Evolutionary conservation across 2,888 invertebrate genomes (phyloP), one percentile per base, ranked within the genome.

Genomic region (Eugnorisma glareosa): DNA sequence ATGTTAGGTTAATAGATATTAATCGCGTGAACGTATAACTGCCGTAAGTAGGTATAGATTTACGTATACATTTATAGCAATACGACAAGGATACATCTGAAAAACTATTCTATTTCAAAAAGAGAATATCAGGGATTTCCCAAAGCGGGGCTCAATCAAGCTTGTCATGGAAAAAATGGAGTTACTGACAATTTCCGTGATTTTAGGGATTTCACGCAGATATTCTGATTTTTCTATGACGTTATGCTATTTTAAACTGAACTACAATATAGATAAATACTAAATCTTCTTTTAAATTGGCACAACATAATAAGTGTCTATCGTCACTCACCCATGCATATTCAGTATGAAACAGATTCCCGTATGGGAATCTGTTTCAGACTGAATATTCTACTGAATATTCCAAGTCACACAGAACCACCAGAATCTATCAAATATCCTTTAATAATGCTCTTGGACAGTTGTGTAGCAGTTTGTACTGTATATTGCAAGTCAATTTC

Each of bases 401-500:
- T n/a, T n/a, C n/a, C 24, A 28, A 79, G 43, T n/a, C 24, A 31
- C 21, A 40, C 28, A 43, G 24, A 10, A 28, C 2, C 24, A 37
- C 28, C 21, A 15, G 35, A 72, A 63, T 63, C 21, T 21, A 54
- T 21, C 21, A 37, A 59, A 40, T 18, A 77, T 63, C 28, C 35
- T 66, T 63, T 35, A 57, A 68, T 24, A 82, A 40, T 51, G 43
- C 13, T 51, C 3, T 24, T 35, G 28, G 28, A 48, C 18, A n/a
- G 68, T 31, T 54, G 3, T 64, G 77, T 31, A 37, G 45, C 73
- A 51, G 64, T 69, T 73, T 61, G 54, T 83, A 8, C 6, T 48
- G 37, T 40, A 73, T 67, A 83, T 79, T 69, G 79, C 54, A 28
- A 83, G 69, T 57, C 54, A 79, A 81, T 83, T 73, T 70, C 45